Conservation (phyloP, 1,140 invertebrate genomes). For the Rhopalosiphum padi region DNA sequence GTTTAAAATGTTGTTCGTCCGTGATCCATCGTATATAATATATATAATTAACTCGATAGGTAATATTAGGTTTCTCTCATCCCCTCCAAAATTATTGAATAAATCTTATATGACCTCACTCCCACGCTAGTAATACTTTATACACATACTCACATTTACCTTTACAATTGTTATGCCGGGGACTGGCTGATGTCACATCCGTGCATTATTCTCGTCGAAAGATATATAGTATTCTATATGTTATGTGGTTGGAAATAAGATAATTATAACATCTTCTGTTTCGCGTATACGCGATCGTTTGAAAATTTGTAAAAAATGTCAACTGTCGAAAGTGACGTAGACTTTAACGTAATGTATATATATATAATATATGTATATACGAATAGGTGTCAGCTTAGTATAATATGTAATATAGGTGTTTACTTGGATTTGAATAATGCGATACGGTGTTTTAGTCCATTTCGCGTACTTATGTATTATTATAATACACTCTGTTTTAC, state of each 20-base stretch:
- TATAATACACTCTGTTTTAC: background rate
- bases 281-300: background rate
- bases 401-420: background rate
- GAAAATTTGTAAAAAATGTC: background rate
- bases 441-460: background rate
- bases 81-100: background rate
- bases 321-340: background rate
- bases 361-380: background rate
- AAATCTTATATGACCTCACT: background rate
- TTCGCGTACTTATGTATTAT: background rate
- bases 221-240: background rate
- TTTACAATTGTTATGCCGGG: background rate
- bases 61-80: background rate
- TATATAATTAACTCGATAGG: background rate
- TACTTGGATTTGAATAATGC: background rate
- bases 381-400: background rate
- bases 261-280: background rate
- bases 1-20: background rate
- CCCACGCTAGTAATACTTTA: background rate
- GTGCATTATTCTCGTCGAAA: background rate
- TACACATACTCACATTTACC: too few relatives aligned
- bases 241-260: background rate
- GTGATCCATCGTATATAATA: background rate
- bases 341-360: background rate
- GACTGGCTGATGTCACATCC: background rate